These are phyloP conservation scores for Prionailurus bengalensis DNA, from an alignment of 2,113 vertebrate genomes.

Conservation along the genomic window DNA sequence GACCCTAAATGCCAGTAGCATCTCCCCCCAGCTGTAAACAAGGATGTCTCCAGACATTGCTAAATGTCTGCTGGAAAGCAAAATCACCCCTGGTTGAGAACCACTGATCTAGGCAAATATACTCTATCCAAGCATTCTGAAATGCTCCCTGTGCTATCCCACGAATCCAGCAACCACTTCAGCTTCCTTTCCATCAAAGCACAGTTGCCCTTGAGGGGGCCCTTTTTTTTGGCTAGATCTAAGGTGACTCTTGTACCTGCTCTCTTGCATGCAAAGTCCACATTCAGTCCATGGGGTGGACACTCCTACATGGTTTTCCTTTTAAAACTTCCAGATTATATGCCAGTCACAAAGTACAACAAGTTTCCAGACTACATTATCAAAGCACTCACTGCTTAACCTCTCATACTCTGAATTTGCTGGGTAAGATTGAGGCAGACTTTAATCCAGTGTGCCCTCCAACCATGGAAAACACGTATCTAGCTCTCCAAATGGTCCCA, in stretches of 20 bases:
- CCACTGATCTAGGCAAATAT: neutral
- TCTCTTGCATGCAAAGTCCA: neutral
- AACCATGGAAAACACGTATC: neutral
- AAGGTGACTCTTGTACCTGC: neutral
- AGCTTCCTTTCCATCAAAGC: neutral
- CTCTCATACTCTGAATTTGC: neutral
- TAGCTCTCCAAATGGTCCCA: neutral
- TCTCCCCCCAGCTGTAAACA: neutral
- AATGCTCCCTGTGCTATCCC: neutral
- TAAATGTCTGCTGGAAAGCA: neutral
- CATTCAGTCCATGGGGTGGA: neutral
- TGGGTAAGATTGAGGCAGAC: neutral
- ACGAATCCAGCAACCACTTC: neutral
- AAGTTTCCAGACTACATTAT: neutral
- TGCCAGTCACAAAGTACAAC: neutral
- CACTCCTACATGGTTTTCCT: neutral
- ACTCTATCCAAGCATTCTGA: neutral
- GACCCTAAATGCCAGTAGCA: neutral
- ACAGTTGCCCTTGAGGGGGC: neutral
- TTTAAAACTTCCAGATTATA: neutral
- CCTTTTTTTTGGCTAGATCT: neutral
- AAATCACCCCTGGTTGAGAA: neutral
- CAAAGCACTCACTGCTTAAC: neutral
- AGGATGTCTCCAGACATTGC: neutral
- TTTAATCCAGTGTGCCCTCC: neutral